Evolutionary conservation across 2,888 invertebrate species (phyloP), one percentile per base, ranked within the genome.

Genomic region (Heliconius erato): DNA sequence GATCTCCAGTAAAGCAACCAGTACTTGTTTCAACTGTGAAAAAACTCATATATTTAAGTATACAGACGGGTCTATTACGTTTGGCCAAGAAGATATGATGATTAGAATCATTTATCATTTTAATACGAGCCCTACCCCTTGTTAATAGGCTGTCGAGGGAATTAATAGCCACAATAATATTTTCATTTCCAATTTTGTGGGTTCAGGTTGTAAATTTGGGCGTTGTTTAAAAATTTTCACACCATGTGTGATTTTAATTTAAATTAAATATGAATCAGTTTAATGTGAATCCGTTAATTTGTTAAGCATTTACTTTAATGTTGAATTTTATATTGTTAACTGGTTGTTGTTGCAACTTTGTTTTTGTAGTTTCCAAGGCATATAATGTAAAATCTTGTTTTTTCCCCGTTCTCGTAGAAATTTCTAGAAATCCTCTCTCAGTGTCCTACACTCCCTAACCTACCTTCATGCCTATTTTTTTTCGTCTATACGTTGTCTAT

Each of bases 71-170:
- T 87, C 89, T 83, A 77, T 14, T 68, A 85, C 86, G 5, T 83
- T 9, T 91, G 90, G 94, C 86, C 85, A 86, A 87, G 88, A 88
- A 90, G 89, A 88, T 92, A 93, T 92, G 92, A 94, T 94, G 93
- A 94, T 94, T 93, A 92, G 91, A 90, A 91, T 91, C 92, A 94
- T 95, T 94, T 95, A 94, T 95, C 95, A 95, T 95, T 95, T 95
- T 95, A 95, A 95, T 95, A 94, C 92, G 94, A 91, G 89, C 88
- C 90, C 90, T 91, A 91, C 94, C 94, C 92, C 92, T 91, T 92
- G 94, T 94, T 95, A 94, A 94, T 94, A 92, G 91, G 89, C 89
- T 93, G 94, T 90, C 91, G 89, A 90, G 93, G 92, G 94, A 92
- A 95, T 95, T 94, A 95, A 95, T 94, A 94, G 93, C 91, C 89